phyloP scores from a whole-genome alignment of 92 coral and sea anemone species.

The Epizoanthus rinbou region DNA sequence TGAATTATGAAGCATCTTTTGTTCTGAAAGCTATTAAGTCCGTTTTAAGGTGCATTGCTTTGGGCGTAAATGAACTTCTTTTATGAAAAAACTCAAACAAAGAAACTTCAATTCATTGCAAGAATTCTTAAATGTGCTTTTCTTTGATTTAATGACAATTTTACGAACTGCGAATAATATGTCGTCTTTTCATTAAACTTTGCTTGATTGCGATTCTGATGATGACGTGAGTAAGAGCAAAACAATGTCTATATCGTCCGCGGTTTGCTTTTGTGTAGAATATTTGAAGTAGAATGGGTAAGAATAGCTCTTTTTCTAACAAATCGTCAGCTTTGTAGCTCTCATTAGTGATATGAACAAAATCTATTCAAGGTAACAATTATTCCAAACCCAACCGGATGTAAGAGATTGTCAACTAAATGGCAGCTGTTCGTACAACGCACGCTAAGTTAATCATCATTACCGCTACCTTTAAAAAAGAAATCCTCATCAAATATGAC shows the following conservation, averaged over 20 bases:
- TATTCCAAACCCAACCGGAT: background rate
- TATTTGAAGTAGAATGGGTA: constrained; percentile 3
- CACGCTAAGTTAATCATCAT: constrained; percentile 14
- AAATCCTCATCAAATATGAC: background rate
- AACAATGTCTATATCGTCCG: background rate
- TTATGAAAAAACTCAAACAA: constrained; percentile 5
- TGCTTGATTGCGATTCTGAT: constrained; percentile 6
- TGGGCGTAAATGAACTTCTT: constrained; percentile 8
- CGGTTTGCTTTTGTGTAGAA: background rate
- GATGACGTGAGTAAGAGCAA: background rate
- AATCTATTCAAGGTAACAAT: background rate
- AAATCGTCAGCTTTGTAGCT: background rate
- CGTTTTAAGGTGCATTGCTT: constrained; percentile 24
- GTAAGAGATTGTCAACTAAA: background rate
- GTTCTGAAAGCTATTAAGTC: constrained; percentile 26
- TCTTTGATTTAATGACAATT: constrained; percentile 6
- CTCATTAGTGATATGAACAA: background rate
- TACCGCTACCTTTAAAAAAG: background rate
- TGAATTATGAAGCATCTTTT: constrained; percentile 31
- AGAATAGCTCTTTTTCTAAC: background rate
- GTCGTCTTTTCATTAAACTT: constrained; percentile 1
- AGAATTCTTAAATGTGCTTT: background rate
- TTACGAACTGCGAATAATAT: constrained; percentile 5
- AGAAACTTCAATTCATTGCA: background rate
- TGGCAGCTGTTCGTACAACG: constrained; percentile 8